A percentile compares a stretch with the other conserved stretches of the same genome.
Conservation (phyloP, 2,888 invertebrate species). For the Eilema sororculum region DNA sequence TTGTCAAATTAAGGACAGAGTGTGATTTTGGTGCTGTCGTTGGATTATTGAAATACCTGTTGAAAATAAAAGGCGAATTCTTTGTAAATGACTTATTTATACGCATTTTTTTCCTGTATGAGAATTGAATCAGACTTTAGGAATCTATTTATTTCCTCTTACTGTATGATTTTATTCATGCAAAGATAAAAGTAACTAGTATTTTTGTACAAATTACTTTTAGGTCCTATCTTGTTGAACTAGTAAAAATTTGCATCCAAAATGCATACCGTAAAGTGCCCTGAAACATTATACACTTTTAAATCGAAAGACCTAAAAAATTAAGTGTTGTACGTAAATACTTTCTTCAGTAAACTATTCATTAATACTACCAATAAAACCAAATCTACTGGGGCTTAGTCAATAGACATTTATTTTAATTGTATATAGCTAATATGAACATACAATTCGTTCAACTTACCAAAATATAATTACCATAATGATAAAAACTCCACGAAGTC, state of each 20-base stretch:
- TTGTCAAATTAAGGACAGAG: slow-evolving; percentile 16
- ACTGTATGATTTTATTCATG: background rate
- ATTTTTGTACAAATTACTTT: too few relatives aligned
- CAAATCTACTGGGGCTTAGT: too few relatives aligned
- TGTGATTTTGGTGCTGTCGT: slow-evolving; percentile 16
- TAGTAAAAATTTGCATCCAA: too few relatives aligned
- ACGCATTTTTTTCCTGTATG: background rate
- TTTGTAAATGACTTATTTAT: background rate
- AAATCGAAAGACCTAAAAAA: too few relatives aligned
- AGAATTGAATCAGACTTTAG: background rate
- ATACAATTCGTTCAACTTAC: slow-evolving; percentile 36
- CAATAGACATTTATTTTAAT: too few relatives aligned
- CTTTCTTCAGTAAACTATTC: too few relatives aligned
- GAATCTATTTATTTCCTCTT: too few relatives aligned
- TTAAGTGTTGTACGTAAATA: too few relatives aligned
- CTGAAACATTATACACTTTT: too few relatives aligned
- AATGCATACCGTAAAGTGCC: too few relatives aligned
- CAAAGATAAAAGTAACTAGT: background rate
- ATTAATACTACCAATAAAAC: too few relatives aligned
- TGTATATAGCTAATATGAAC: slow-evolving; percentile 19
- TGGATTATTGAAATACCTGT: slow-evolving; percentile 1
- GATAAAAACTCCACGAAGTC: slow-evolving; percentile 26
- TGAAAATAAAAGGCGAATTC: background rate
- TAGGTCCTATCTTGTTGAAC: too few relatives aligned
- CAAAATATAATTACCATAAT: slow-evolving; percentile 28